Evolutionary conservation across 2,797 vertebrate species (phyloP), one percentile per base, ranked within the genome.

Genomic region (Apogon talboti): DNA sequence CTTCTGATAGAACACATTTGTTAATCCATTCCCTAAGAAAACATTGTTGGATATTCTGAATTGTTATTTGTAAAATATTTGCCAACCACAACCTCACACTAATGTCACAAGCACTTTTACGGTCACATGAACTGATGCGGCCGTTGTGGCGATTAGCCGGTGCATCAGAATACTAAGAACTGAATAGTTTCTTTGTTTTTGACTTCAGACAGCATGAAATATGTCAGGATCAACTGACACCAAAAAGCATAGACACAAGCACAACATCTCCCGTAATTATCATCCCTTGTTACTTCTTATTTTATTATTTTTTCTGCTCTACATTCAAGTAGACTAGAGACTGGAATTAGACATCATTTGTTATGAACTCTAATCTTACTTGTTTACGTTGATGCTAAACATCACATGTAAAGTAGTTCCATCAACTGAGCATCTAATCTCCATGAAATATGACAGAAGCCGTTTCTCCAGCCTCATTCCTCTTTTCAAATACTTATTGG

Each of bases 111-210:
- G 24, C 40, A 21, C 43, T 43, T 52, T 59, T 15, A 53, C 6
- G 6, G 53, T 78, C 81, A 82, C 79, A 69, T 82, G 84, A 71
- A 51, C 41, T 1, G 19, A 62, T 11, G 61, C 19, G 71, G 71
- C 53, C 11, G 15, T 16, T 6, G 11, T 35, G 60, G 66, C 41
- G 51, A 24, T 82, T 65, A 50, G 55, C 15, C 30, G 24, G 8
- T 28, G 42, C 21, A 43, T 57, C 56, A 61, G 47, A 35, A 48
- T 10, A 44, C 37, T 35, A 44, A 53, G 35, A 44, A 15, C 24
- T 71, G 45, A 80, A 84, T 57, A 2, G 60, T 2, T 11, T 47
- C 78, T 81, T 80, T 82, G 76, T 79, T 12, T 55, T 37, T 2
- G 21, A 49, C 47, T 63, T 55, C 5, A 59, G 40, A 51, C 41